Evolutionary conservation across 2,888 invertebrate genomes (phyloP).

Genomic region (Nasonovia ribisnigri): DNA sequence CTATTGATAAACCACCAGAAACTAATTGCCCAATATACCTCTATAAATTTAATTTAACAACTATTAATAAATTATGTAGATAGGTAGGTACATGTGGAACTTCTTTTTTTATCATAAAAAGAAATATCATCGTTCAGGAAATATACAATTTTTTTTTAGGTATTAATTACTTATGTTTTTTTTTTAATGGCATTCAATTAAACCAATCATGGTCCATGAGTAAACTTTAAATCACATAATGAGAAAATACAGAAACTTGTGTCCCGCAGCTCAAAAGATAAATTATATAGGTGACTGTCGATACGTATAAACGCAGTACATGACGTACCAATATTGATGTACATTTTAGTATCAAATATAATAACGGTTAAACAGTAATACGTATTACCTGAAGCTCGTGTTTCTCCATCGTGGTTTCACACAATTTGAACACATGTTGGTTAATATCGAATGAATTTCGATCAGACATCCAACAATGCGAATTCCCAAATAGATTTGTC

Average conservation of each 20-base stretch:
- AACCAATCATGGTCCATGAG: not conserved
- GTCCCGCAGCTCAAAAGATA: not conserved
- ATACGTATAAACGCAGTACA: not conserved
- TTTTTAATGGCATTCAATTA: not conserved
- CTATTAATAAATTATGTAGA: not conserved
- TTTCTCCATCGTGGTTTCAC: conserved; percentile 68
- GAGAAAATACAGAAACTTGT: not conserved
- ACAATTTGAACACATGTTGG: conserved; percentile 71
- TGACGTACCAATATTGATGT: not conserved
- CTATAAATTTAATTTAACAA: conserved; percentile 67
- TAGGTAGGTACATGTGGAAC: not conserved
- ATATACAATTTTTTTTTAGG: not conserved
- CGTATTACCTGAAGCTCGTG: conserved; percentile 67
- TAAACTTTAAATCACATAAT: not conserved
- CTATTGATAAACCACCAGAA: conserved; percentile 70
- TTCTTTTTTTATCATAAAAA: not conserved
- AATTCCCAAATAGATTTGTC: conserved; percentile 69
- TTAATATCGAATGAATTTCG: conserved; percentile 71
- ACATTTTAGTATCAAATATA: not conserved
- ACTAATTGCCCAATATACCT: conserved; percentile 72
- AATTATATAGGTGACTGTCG: not conserved
- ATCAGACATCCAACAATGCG: conserved; percentile 73
- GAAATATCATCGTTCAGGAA: not conserved
- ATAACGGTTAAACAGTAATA: not conserved
- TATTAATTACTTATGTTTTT: not conserved